Conservation (phyloP, 2,888 invertebrate species). For the Dorcus hopei region DNA sequence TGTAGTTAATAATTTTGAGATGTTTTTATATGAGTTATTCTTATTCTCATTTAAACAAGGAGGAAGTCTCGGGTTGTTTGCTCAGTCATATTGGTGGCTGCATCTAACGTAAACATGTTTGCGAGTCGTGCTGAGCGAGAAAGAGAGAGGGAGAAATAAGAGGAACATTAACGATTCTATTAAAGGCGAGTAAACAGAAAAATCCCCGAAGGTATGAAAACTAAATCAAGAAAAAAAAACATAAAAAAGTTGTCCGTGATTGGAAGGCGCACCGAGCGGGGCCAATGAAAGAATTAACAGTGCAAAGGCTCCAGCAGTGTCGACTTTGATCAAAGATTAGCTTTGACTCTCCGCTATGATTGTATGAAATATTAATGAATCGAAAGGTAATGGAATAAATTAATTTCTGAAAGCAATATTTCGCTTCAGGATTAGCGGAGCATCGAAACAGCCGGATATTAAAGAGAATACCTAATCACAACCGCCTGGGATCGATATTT, state of each 20-base stretch:
- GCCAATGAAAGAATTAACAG: slow-evolving; percentile 38
- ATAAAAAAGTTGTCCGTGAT: slow-evolving; percentile 8
- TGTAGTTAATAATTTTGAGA: too few species aligned
- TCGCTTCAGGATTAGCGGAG: slow-evolving; percentile 44
- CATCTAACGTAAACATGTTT: too few species aligned
- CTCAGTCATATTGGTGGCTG: too few species aligned
- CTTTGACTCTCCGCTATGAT: slow-evolving; percentile 48
- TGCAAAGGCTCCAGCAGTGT: slow-evolving; percentile 30
- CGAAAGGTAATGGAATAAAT: slow-evolving; percentile 56
- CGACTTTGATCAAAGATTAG: slow-evolving; percentile 49
- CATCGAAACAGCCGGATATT: slow-evolving; percentile 44
- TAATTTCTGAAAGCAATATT: slow-evolving; percentile 55
- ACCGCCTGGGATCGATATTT: slow-evolving; percentile 25
- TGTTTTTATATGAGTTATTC: too few species aligned
- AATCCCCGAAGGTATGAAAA: slow-evolving; percentile 16
- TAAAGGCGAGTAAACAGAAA: slow-evolving; percentile 18
- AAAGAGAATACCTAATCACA: slow-evolving; percentile 53
- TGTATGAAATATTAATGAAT: slow-evolving; percentile 55
- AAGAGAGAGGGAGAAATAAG: neutral
- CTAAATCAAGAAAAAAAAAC: slow-evolving; percentile 7
- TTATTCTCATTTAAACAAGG: too few species aligned
- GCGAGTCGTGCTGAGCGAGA: too few species aligned
- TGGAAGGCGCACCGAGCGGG: slow-evolving; percentile 4
- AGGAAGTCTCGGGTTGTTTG: too few species aligned
- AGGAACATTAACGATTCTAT: slow-evolving; percentile 19